Evolutionary conservation across 1,140 invertebrate species (phyloP).

Genomic region (Camponotus floridanus): DNA sequence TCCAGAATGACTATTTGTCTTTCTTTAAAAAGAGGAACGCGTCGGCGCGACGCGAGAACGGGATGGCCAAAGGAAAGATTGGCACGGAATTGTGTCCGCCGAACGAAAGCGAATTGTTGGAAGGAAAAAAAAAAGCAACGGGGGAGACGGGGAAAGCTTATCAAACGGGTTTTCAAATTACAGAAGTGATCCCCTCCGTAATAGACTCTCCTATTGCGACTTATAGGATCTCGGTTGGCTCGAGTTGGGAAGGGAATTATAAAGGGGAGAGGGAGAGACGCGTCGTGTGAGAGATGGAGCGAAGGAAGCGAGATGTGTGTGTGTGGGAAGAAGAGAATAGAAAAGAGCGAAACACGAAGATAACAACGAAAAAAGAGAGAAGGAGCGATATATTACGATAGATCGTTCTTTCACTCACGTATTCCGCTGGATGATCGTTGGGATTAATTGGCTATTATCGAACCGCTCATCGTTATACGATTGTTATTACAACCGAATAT

Average conservation of each 20-base stretch:
- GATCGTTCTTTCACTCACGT: constrained; percentile 28
- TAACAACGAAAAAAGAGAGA: neutral
- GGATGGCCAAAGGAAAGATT: constrained; percentile 69
- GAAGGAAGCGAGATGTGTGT: constrained; percentile 31
- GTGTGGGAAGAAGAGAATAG: neutral
- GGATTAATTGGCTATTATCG: constrained; percentile 55
- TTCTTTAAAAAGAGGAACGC: constrained; percentile 54
- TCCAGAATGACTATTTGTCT: constrained; percentile 57
- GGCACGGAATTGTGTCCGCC: constrained; percentile 68
- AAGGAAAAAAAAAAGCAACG: constrained; percentile 52
- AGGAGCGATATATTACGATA: constrained; percentile 6
- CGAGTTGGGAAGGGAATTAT: constrained; percentile 73
- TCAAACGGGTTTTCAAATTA: constrained; percentile 79
- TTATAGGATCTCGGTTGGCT: constrained; percentile 77
- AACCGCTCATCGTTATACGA: constrained; percentile 50
- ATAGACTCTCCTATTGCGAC: constrained; percentile 78
- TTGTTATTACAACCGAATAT: constrained; percentile 39
- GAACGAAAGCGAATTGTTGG: constrained; percentile 52
- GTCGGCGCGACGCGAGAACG: constrained; percentile 34
- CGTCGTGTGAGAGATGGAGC: constrained; percentile 10
- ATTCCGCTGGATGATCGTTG: constrained; percentile 26
- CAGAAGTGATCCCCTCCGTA: constrained; percentile 77
- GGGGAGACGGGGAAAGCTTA: constrained; percentile 66
- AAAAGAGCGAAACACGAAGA: constrained; percentile 48
- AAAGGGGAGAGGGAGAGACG: constrained; percentile 62